Percentiles rank a stretch among this genome's conserved stretches.
These are phyloP conservation scores for Agraylea sexmaculata DNA, from an alignment of 1,140 invertebrate genomes.

Conservation along the genomic window DNA sequence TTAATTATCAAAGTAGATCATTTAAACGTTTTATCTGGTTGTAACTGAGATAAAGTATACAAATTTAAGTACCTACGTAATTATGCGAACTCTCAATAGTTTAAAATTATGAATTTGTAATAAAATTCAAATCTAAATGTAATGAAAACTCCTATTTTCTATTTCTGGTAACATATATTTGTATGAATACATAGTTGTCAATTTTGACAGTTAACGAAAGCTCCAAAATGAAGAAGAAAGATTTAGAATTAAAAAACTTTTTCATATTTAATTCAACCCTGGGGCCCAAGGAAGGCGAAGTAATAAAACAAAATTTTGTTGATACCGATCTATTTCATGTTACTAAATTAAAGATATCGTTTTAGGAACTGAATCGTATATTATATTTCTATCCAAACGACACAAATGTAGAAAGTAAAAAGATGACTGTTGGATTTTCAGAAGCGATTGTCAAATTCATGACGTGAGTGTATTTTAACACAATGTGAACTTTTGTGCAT, in stretches of 20 bases:
- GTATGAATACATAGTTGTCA: no score
- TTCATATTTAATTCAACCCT: conserved; percentile 39
- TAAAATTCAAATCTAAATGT: no score
- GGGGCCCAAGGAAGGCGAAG: conserved; percentile 37
- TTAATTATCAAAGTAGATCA: no score
- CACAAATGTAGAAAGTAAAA: conserved; percentile 67
- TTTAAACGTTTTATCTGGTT: no score
- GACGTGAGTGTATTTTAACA: conserved; percentile 49
- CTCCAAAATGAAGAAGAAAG: conserved; percentile 34
- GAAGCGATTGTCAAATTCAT: conserved; percentile 90
- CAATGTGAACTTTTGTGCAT: neutral
- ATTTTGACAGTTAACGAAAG: no score
- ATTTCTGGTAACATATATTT: no score
- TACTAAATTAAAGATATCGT: conserved; percentile 14
- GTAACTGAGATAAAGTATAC: no score
- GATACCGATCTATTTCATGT: neutral
- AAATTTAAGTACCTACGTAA: no score
- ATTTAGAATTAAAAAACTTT: conserved; percentile 34
- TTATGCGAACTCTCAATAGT: no score
- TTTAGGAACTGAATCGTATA: conserved; percentile 50
- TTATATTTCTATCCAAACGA: conserved; percentile 75
- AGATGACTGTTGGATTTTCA: conserved; percentile 81
- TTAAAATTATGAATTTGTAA: no score
- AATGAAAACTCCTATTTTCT: no score
- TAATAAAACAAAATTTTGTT: conserved; percentile 16